phyloP scores from a whole-genome alignment of 2,113 vertebrate genomes.

The Melanerpes formicivorus region DNA sequence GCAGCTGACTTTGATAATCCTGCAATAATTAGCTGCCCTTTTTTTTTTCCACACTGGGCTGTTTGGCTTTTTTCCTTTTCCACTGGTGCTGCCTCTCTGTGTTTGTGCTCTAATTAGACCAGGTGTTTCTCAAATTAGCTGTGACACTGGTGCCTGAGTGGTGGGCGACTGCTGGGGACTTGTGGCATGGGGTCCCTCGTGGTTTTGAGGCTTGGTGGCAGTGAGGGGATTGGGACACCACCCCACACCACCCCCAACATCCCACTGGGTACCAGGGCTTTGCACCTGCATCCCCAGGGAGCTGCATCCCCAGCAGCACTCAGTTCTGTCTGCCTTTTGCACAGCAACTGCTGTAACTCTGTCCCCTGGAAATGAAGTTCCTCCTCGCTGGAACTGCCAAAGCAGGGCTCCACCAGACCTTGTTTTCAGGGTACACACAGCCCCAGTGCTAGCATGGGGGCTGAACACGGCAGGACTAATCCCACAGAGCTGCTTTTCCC shows the following conservation, averaged over 20 bases:
- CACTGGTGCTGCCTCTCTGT: conserved; percentile 9
- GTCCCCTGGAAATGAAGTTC: background rate
- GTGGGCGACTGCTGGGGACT: rapidly evolving
- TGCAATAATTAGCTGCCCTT: conserved; percentile 48
- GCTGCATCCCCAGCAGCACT: rapidly evolving
- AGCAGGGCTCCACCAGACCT: background rate
- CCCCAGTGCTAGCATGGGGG: rapidly evolving
- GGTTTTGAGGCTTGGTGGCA: background rate
- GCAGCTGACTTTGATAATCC: conserved; percentile 68
- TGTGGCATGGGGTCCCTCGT: rapidly evolving
- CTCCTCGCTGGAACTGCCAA: background rate
- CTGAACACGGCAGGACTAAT: background rate
- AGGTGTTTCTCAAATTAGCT: conserved; percentile 10
- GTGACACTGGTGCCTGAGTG: background rate
- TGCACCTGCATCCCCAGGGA: background rate
- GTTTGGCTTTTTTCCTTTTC: background rate
- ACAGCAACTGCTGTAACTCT: background rate
- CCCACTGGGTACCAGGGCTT: rapidly evolving
- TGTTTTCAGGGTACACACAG: rapidly evolving
- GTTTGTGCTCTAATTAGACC: background rate
- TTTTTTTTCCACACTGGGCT: background rate
- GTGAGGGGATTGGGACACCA: rapidly evolving
- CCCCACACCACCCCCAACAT: too few species aligned
- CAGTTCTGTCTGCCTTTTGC: background rate
- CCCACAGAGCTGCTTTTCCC: background rate